A percentile compares a stretch with the other conserved stretches of the same genome.
Evolutionary conservation across 1,140 invertebrate genomes (phyloP).

Genomic region (Platorchestia sp.): DNA sequence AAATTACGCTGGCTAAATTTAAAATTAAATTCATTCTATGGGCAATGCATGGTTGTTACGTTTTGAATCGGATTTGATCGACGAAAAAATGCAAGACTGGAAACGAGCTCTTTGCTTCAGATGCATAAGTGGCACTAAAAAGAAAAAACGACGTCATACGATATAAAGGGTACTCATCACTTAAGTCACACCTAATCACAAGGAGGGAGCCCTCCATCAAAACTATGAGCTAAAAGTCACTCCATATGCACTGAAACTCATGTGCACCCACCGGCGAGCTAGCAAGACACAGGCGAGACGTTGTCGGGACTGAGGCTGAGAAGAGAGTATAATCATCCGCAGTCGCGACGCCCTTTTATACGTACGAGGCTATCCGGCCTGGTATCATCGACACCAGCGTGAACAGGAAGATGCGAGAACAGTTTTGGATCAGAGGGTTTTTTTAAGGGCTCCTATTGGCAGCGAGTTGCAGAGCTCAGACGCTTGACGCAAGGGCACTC

Average conservation of each 20-base stretch:
- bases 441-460: neutral
- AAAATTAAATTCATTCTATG: neutral
- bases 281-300: neutral
- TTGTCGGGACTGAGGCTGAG: neutral
- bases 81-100: neutral
- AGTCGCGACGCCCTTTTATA: neutral
- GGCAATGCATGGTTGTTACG: no score
- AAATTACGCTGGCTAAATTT: neutral
- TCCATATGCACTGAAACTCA: neutral
- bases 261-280: neutral
- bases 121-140: neutral
- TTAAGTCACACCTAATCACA: neutral
- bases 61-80: no score
- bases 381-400: neutral
- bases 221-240: neutral
- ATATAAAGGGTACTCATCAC: neutral
- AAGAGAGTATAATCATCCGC: neutral
- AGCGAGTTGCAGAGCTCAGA: neutral
- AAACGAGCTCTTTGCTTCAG: neutral
- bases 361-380: no score
- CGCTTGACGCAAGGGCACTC: neutral
- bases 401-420: neutral
- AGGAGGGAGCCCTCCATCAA: neutral
- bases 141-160: neutral
- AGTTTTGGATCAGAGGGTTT: neutral